These are phyloP conservation scores for Argya squamiceps DNA, from an alignment of 2,797 vertebrate genomes.

Conservation along the genomic window DNA sequence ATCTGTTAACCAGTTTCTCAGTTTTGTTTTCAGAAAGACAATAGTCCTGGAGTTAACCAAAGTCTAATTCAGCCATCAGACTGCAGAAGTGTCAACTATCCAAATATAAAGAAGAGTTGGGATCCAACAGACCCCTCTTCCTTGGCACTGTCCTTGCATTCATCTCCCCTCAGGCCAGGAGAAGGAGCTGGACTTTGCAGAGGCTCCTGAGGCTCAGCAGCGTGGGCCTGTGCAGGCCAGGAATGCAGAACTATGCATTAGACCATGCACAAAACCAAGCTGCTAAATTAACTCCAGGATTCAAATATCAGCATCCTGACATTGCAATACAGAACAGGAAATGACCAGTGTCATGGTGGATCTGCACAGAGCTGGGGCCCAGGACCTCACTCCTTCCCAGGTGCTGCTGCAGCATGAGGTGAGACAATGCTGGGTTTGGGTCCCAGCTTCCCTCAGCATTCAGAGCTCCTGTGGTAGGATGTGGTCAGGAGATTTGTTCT, in stretches of 20 bases:
- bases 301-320: background rate
- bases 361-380: background rate
- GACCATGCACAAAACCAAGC: background rate
- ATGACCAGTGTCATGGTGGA: background rate
- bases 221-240: background rate
- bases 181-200: background rate
- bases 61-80: background rate
- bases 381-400: background rate
- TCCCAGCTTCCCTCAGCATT: background rate
- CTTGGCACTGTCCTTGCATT: background rate
- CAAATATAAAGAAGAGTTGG: background rate
- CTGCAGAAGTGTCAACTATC: background rate
- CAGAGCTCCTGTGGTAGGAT: background rate
- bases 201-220: background rate
- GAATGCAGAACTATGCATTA: accelerated
- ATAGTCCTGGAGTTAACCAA: background rate
- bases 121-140: background rate
- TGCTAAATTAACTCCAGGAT: background rate
- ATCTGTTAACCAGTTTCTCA: background rate
- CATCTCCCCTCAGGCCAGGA: background rate
- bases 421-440: accelerated
- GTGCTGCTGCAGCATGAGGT: background rate
- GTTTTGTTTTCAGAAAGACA: background rate
- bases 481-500: background rate
- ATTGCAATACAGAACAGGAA: background rate